Evolutionary conservation across 2,113 vertebrate genomes (phyloP).

Genomic region (Caranx ignobilis): DNA sequence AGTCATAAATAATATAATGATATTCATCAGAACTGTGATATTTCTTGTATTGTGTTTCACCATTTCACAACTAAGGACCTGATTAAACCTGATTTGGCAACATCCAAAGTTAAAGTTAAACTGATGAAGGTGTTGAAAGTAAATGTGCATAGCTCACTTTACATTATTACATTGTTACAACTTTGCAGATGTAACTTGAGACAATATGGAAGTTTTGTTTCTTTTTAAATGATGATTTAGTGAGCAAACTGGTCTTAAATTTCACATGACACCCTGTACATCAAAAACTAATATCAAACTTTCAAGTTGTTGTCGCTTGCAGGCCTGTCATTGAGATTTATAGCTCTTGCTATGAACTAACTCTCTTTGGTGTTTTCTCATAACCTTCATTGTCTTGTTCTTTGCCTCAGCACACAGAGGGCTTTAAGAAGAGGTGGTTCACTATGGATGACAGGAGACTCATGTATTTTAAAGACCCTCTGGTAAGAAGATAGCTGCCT

Average conservation of each 20-base stretch:
- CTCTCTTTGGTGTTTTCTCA: neutral
- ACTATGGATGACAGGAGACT: slow-evolving; percentile 96
- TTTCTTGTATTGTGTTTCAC: too few species aligned
- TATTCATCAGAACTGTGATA: too few species aligned
- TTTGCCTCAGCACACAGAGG: slow-evolving; percentile 91
- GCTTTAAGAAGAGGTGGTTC: slow-evolving; percentile 97
- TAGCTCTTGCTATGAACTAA: neutral
- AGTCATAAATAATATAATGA: too few species aligned
- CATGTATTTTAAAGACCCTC: slow-evolving; percentile 98
- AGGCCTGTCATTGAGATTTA: neutral
- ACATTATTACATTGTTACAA: too few species aligned
- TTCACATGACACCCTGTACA: neutral
- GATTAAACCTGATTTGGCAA: too few species aligned
- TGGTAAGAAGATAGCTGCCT: slow-evolving; percentile 85
- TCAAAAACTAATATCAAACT: neutral
- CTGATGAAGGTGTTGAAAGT: too few species aligned
- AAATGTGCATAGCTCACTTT: too few species aligned
- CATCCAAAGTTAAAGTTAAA: too few species aligned
- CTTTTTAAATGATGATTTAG: neutral
- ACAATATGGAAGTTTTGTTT: neutral
- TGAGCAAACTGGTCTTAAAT: neutral
- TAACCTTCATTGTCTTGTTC: neutral
- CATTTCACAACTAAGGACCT: too few species aligned
- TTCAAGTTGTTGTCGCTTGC: neutral
- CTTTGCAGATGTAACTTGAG: too few species aligned